Conservation (phyloP, 2,888 invertebrate species). For the Cylindroiulus punctatus region DNA sequence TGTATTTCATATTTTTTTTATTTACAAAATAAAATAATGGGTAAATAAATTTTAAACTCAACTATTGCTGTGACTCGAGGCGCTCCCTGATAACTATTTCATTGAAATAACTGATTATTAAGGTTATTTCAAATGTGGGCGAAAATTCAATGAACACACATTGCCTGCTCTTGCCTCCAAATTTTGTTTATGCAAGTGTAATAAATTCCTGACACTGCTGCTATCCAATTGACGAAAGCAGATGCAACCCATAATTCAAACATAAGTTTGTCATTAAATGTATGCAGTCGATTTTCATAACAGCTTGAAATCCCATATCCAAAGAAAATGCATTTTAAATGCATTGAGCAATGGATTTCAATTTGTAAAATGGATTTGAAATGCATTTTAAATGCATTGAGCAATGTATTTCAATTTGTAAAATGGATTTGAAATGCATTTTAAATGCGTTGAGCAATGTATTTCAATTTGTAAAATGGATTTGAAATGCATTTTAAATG, state of each 20-base stretch:
- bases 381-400: too few relatives aligned
- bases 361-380: too few relatives aligned
- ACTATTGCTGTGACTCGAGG: background rate
- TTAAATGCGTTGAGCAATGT: too few relatives aligned
- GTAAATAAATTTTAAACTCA: background rate
- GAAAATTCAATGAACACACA: background rate
- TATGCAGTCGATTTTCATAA: slow-evolving; percentile 2
- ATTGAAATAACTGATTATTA: background rate
- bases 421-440: too few relatives aligned
- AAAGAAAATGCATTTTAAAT: too few relatives aligned
- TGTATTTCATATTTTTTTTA: background rate
- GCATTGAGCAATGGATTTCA: too few relatives aligned
- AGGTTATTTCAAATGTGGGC: background rate
- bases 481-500: too few relatives aligned
- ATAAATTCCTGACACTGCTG: background rate
- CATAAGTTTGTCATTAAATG: background rate
- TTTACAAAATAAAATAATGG: background rate
- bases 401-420: too few relatives aligned
- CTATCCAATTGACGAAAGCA: background rate
- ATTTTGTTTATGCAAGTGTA: too few relatives aligned
- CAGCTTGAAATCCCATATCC: too few relatives aligned
- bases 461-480: too few relatives aligned
- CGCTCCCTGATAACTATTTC: background rate
- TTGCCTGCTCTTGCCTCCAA: too few relatives aligned
- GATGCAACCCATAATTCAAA: background rate